A percentile compares a stretch with the other conserved stretches of the same genome.
Conservation (phyloP, 2,888 invertebrate genomes). For the Ecdyonurus torrentis region DNA sequence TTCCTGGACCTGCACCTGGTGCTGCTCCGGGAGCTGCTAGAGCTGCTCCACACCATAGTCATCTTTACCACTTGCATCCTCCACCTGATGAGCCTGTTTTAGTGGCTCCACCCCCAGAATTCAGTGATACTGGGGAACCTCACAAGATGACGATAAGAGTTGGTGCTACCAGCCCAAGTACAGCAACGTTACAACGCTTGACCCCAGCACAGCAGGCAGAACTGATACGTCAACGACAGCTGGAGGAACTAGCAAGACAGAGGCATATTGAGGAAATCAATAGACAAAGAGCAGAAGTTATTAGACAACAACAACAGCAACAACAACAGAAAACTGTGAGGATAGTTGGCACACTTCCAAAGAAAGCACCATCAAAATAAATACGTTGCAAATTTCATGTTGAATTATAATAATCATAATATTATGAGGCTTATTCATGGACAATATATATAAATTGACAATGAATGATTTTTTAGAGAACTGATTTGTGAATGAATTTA, state of each 20-base stretch:
- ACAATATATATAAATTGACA: not conserved
- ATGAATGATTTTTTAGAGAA: not conserved
- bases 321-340: conserved; percentile 39
- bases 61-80: conserved; percentile 1
- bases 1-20: not conserved
- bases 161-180: conserved; percentile 8
- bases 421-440: not conserved
- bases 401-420: not conserved
- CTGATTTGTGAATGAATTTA: not conserved
- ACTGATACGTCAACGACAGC: conserved; percentile 14
- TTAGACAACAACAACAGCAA: conserved; percentile 19
- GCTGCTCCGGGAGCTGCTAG: not conserved
- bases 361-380: conserved; percentile 22
- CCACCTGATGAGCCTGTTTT: conserved; percentile 36
- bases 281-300: conserved; percentile 4
- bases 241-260: conserved; percentile 11
- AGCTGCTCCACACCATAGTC: not conserved
- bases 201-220: conserved; percentile 21
- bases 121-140: conserved; percentile 50
- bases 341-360: conserved; percentile 71
- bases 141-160: conserved; percentile 16
- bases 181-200: conserved; percentile 16
- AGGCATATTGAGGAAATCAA: conserved; percentile 14
- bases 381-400: too few relatives aligned
- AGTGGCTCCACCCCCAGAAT: conserved; percentile 77